Conservation (phyloP, 2,113 vertebrate genomes). For the Stigmatopora nigra region DNA sequence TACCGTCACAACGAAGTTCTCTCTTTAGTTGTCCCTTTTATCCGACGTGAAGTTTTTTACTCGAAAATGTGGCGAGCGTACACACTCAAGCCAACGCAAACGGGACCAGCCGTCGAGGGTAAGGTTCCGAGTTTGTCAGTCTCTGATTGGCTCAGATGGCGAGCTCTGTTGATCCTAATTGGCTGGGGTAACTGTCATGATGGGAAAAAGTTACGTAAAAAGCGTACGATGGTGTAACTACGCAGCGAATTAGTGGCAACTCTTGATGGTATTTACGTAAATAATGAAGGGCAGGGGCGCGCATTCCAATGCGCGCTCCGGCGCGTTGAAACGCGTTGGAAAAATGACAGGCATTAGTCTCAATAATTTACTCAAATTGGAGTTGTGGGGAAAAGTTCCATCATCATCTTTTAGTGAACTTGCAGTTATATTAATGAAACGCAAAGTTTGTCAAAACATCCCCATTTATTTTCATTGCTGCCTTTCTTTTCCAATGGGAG, state of each 20-base stretch:
- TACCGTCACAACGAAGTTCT: constrained; percentile 37
- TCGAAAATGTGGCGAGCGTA: constrained; percentile 46
- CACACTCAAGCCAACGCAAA: constrained; percentile 21
- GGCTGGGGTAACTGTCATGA: constrained; percentile 35
- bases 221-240: constrained; percentile 52
- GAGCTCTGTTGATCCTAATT: constrained; percentile 36
- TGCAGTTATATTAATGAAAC: not conserved
- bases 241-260: constrained; percentile 61
- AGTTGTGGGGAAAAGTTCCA: not conserved
- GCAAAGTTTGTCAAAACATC: not conserved
- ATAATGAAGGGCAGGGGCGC: constrained; percentile 35
- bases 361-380: not conserved
- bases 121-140: constrained; percentile 51
- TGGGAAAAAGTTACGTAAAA: constrained; percentile 38
- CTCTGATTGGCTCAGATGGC: constrained; percentile 58
- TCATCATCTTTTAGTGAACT: too few species aligned
- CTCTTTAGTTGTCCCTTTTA: constrained; percentile 12
- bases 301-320: constrained; percentile 49
- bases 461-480: too few species aligned
- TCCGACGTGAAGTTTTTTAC: constrained; percentile 33
- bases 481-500: too few species aligned
- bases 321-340: constrained; percentile 63
- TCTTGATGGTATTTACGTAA: constrained; percentile 56
- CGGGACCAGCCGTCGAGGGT: not conserved
- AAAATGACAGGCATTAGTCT: constrained; percentile 43